Percentiles rank a stretch among this genome's conserved stretches.
Conservation (phyloP, 2,888 invertebrate species). For the Argyresthia albistria region DNA sequence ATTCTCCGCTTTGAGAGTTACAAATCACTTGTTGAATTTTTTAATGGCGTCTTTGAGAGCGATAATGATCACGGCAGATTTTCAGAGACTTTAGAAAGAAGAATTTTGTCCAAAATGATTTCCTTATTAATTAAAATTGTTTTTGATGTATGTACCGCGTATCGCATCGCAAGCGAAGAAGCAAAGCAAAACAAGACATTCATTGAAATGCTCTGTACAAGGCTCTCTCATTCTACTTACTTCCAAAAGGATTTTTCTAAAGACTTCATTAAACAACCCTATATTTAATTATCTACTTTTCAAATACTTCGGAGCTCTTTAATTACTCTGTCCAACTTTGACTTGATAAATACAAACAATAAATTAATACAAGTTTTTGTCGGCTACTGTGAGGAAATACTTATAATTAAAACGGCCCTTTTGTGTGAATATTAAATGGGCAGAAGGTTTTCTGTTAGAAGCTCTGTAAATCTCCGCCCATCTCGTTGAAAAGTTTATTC, state of each 20-base stretch:
- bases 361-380: constrained; percentile 18
- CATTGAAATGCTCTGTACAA: too few relatives aligned
- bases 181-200: too few relatives aligned
- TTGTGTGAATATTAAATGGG: constrained; percentile 30
- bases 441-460: constrained; percentile 13
- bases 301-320: background rate
- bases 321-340: constrained; percentile 2
- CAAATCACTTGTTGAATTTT: constrained; percentile 11
- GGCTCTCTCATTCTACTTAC: too few relatives aligned
- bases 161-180: too few relatives aligned
- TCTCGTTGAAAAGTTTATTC: background rate
- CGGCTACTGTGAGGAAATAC: background rate
- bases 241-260: background rate
- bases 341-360: constrained; percentile 18
- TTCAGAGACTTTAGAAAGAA: background rate
- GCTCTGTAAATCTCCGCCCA: constrained; percentile 20
- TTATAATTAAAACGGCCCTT: constrained; percentile 30
- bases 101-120: too few relatives aligned
- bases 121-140: too few relatives aligned
- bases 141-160: too few relatives aligned
- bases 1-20: constrained; percentile 10
- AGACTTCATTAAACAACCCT: too few relatives aligned
- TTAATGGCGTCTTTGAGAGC: constrained; percentile 5
- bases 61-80: too few relatives aligned
- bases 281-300: background rate